Base-by-base conservation (phyloP, 2,113 vertebrate species). In the Oenanthe oenanthe region DNA sequence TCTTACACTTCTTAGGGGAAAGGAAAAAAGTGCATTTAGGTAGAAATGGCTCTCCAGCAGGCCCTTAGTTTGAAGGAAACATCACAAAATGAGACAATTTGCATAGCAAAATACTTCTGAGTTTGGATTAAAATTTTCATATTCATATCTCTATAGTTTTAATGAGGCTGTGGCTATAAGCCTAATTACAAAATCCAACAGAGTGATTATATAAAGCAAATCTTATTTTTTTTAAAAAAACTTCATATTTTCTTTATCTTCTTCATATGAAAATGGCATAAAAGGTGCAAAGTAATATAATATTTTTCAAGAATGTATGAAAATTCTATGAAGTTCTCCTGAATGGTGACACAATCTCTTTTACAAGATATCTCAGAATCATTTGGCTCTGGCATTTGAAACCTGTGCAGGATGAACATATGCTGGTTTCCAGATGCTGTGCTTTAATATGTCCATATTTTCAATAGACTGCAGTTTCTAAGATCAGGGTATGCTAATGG, bases 391-490 rank as follows among this genome's bases (percentile, higher is more conserved):
- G 19, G 21, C 19, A 26, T 56, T 57, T 65, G 73, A 63, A 87
- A 25, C 21, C 19, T 32, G 28, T 57, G 45, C 0, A 1, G 83
- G 63, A 78, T 0, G 4, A 78, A 67, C 57, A 61, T 57, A 73
- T 32, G 70, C n/a, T 57, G 26, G 20, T 75, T 72, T 84, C 80
- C 93, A 85, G 83, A 81, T 85, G 80, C n/a, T 79, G 34, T 16
- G 5, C 38, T 90, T 91, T 81, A 43, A 31, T 57, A 54, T 50
- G 53, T 62, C 85, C 54, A 5, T 51, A 68, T 82, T 89, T 94
- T 95, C 87, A 92, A 91, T 73, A 65, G 50, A 75, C 45, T 75
- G 32, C 32, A 18, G 13, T 87, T 86, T 95, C 73, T 68, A 65
- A 85, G 73, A 89, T 85, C 66, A 75, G 20, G 16, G 9, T 72